Evolutionary conservation across 2,797 vertebrate genomes (phyloP).

Genomic region (Rhinogobio ventralis): DNA sequence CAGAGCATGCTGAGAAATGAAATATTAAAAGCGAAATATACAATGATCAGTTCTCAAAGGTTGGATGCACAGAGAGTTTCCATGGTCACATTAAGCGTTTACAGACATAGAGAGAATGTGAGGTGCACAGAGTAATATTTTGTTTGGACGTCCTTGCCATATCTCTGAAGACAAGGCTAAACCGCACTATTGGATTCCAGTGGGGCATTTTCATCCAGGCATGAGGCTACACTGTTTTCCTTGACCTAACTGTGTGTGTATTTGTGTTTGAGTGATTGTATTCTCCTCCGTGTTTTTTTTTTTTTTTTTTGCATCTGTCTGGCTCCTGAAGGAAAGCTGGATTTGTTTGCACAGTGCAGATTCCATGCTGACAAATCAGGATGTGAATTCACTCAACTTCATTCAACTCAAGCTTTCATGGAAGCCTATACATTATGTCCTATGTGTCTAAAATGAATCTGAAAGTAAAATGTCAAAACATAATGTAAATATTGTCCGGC

Average conservation of each 20-base stretch:
- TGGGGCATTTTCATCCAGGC: conserved; percentile 57
- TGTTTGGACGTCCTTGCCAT: conserved; percentile 54
- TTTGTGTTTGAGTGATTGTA: conserved; percentile 9
- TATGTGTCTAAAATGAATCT: conserved; percentile 69
- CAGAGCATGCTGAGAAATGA: conserved; percentile 11
- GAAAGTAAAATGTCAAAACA: conserved; percentile 54
- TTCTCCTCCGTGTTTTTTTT: background rate
- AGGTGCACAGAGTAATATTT: conserved; percentile 51
- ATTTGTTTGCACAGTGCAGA: conserved; percentile 50
- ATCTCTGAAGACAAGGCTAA: conserved; percentile 39
- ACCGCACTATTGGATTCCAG: conserved; percentile 59
- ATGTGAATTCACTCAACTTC: conserved; percentile 34
- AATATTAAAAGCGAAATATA: conserved; percentile 12
- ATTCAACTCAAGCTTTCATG: conserved; percentile 24
- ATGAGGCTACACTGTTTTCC: conserved; percentile 66
- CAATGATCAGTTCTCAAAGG: conserved; percentile 16
- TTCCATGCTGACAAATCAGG: conserved; percentile 34
- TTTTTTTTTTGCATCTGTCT: conserved; percentile 37
- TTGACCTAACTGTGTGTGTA: conserved; percentile 54
- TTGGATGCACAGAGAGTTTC: conserved; percentile 43
- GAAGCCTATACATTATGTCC: conserved; percentile 11
- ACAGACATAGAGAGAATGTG: conserved; percentile 33
- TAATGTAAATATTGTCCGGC: conserved; percentile 63
- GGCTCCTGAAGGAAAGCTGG: conserved; percentile 63
- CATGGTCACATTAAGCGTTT: conserved; percentile 25